These are phyloP conservation scores for Hippocampus abdominalis DNA, from an alignment of 2,113 vertebrate species.

Conservation along the genomic window DNA sequence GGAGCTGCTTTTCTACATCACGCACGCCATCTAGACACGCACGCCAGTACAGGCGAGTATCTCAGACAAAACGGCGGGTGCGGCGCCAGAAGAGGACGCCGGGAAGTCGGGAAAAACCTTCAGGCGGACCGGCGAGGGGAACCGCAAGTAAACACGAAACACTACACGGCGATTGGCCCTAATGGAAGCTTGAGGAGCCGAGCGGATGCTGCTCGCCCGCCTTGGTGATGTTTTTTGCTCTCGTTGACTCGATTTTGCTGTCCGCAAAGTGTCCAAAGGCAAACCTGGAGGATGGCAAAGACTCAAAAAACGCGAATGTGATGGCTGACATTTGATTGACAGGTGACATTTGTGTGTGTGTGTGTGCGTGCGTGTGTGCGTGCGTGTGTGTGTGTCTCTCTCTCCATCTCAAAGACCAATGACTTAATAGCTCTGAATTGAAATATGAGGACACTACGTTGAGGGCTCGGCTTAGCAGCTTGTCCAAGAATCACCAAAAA, in stretches of 20 bases:
- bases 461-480: not conserved
- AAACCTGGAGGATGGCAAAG: too few species aligned
- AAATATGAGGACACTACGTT: not conserved
- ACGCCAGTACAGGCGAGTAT: not conserved
- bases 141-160: too few species aligned
- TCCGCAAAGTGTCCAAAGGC: not conserved
- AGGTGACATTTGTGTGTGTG: not conserved
- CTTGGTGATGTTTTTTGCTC: not conserved
- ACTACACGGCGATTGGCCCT: too few species aligned
- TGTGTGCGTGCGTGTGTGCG: not conserved
- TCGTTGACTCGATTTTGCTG: not conserved
- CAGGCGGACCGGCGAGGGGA: not conserved
- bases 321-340: not conserved
- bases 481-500: not conserved
- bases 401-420: not conserved
- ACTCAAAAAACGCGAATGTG: not conserved
- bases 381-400: not conserved
- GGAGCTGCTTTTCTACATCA: slow-evolving; percentile 90
- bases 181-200: not conserved
- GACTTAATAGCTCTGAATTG: not conserved
- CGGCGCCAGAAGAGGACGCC: not conserved
- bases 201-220: not conserved
- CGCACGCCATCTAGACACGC: slow-evolving; percentile 71
- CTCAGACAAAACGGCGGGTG: too few species aligned
- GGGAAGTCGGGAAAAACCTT: too few species aligned